Evolutionary conservation across 2,113 vertebrate species (phyloP).

Genomic region (Osmerus mordax): DNA sequence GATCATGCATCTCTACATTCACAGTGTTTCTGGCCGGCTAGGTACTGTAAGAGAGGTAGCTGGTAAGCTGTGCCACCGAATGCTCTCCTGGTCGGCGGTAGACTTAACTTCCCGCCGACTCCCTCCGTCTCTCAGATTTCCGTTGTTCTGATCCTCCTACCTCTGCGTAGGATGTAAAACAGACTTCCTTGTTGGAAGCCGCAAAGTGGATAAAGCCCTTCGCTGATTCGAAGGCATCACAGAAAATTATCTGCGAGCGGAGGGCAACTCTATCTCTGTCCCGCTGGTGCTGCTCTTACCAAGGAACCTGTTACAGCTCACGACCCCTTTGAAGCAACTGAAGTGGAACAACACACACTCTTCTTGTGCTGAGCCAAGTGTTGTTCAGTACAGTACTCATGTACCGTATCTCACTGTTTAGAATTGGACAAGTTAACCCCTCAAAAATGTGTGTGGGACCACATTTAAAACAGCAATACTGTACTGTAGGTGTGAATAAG

Average conservation of each 20-base stretch:
- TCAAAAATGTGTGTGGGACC: no score
- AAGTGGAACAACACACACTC: no score
- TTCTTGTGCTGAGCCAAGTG: no score
- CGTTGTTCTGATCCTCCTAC: slow-evolving; percentile 36
- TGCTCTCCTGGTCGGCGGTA: not conserved
- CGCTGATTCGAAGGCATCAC: slow-evolving; percentile 41
- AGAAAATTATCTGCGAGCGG: slow-evolving; percentile 21
- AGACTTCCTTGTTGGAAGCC: slow-evolving; percentile 47
- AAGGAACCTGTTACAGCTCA: not conserved
- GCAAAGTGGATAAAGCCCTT: slow-evolving; percentile 38
- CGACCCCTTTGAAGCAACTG: not conserved
- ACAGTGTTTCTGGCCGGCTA: not conserved
- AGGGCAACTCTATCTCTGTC: not conserved
- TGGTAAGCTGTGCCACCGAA: slow-evolving; percentile 7
- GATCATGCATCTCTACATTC: slow-evolving; percentile 17
- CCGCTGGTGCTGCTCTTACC: not conserved
- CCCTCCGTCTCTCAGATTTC: slow-evolving; percentile 25
- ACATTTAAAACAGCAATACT: no score
- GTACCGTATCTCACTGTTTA: no score
- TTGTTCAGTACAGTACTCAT: no score
- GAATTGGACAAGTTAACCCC: no score
- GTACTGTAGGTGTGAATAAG: no score
- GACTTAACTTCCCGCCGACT: not conserved
- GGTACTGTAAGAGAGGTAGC: not conserved
- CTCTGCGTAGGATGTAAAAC: slow-evolving; percentile 36